Conservation (phyloP, 2,888 invertebrate genomes). For the Sarcophaga caerulescens region DNA sequence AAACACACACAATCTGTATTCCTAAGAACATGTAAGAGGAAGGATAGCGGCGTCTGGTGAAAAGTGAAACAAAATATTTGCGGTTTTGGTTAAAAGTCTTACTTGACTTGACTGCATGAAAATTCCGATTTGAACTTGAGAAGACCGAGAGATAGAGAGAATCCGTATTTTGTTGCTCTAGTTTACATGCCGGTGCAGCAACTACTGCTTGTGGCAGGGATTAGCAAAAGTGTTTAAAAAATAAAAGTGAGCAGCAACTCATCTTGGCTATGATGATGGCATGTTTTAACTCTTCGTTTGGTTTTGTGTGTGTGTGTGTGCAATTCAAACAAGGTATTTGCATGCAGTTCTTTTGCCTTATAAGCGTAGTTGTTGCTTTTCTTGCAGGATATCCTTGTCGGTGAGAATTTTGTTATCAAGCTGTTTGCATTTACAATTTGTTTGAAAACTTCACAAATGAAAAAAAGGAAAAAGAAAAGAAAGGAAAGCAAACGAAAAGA, state of each 20-base stretch:
- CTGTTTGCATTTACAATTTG: slow-evolving; percentile 56
- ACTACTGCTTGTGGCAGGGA: slow-evolving; percentile 38
- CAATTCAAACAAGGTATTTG: slow-evolving; percentile 38
- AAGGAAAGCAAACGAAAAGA: too few species aligned
- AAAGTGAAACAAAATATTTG: slow-evolving; percentile 49
- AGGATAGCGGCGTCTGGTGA: neutral
- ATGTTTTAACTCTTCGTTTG: slow-evolving; percentile 55
- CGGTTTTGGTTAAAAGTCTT: slow-evolving; percentile 47
- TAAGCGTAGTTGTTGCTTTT: neutral
- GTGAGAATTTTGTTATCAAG: slow-evolving; percentile 58
- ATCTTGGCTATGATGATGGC: slow-evolving; percentile 48
- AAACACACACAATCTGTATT: slow-evolving; percentile 6
- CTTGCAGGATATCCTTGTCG: slow-evolving; percentile 54
- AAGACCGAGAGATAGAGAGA: neutral
- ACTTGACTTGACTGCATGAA: neutral
- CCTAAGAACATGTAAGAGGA: too few species aligned
- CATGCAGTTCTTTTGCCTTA: neutral
- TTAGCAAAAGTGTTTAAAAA: slow-evolving; percentile 57
- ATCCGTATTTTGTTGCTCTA: neutral
- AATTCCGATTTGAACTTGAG: slow-evolving; percentile 26
- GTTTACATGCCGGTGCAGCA: too few species aligned
- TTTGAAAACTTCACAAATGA: neutral
- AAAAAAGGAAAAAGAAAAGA: too few species aligned
- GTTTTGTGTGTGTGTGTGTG: slow-evolving; percentile 12
- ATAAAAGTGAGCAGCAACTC: slow-evolving; percentile 47